phyloP scores from a whole-genome alignment of 2,888 invertebrate genomes.

The Dione vanillae region DNA sequence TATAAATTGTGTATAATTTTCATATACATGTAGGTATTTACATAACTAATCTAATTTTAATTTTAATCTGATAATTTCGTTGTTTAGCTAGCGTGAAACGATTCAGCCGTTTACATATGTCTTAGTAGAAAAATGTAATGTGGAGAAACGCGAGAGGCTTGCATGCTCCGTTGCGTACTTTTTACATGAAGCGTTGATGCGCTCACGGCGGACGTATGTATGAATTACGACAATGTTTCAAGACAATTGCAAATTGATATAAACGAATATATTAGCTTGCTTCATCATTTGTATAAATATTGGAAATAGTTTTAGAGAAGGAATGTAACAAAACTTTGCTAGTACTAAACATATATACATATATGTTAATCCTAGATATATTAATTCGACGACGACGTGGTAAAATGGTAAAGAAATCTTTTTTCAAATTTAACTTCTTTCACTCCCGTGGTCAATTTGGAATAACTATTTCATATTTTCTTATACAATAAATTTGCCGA shows the following conservation, averaged over 20 bases:
- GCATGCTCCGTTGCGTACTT: conserved; percentile 69
- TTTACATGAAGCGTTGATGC: conserved; percentile 55
- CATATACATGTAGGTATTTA: conserved; percentile 2
- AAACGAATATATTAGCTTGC: neutral
- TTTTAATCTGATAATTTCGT: conserved; percentile 35
- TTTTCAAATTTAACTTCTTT: too few relatives aligned
- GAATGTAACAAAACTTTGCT: neutral
- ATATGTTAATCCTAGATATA: too few relatives aligned
- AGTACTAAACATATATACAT: too few relatives aligned
- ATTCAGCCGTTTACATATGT: conserved; percentile 69
- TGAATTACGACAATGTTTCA: conserved; percentile 1
- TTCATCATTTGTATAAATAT: neutral
- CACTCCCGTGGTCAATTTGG: too few relatives aligned
- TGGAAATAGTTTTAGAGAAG: neutral
- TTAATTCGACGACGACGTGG: too few relatives aligned
- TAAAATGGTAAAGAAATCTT: too few relatives aligned
- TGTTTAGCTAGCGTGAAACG: conserved; percentile 70
- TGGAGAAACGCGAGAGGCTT: conserved; percentile 77
- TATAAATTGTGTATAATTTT: conserved; percentile 13
- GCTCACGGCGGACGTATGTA: conserved; percentile 38
- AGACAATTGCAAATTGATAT: conserved; percentile 1
- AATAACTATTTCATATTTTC: neutral
- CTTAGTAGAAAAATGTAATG: conserved; percentile 76
- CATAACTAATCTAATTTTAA: conserved; percentile 31
- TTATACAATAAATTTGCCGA: neutral